These are phyloP conservation scores for Anisognathus igniventris DNA, from an alignment of 2,797 vertebrate species.

Conservation along the genomic window DNA sequence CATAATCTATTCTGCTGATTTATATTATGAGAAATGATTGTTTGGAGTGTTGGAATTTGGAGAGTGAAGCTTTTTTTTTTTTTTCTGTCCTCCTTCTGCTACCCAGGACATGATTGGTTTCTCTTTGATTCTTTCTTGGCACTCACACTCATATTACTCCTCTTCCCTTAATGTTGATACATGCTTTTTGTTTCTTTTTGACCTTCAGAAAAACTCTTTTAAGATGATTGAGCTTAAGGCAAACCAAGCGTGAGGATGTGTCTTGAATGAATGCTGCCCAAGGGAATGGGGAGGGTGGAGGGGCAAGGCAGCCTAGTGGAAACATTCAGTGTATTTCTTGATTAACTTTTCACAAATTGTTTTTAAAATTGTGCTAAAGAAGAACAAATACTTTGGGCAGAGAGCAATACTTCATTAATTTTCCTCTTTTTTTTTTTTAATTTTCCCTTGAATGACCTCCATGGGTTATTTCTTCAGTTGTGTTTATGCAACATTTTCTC, in stretches of 20 bases:
- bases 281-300: not conserved
- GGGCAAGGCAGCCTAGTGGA: not conserved
- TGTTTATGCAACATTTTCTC: not conserved
- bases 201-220: slow-evolving; percentile 34
- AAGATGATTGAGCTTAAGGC: slow-evolving; percentile 1
- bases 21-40: not conserved
- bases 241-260: not conserved
- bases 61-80: not conserved
- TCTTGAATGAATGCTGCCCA: not conserved
- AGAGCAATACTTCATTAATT: not conserved
- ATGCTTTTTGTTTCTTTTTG: slow-evolving; percentile 32
- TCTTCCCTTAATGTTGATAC: slow-evolving; percentile 8
- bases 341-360: not conserved
- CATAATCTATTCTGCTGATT: not conserved
- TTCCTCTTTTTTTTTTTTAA: not conserved
- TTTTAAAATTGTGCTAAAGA: not conserved
- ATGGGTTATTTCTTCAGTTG: not conserved
- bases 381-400: not conserved
- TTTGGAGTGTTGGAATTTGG: not conserved
- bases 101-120: not conserved
- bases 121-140: slow-evolving; percentile 21
- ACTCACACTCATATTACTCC: not conserved
- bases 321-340: not conserved
- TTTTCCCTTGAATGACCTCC: not conserved
- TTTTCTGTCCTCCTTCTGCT: not conserved